Percentiles rank a stretch among this genome's conserved stretches.
Evolutionary conservation across 2,797 vertebrate species (phyloP).

Genomic region (Pempheris klunzingeri): DNA sequence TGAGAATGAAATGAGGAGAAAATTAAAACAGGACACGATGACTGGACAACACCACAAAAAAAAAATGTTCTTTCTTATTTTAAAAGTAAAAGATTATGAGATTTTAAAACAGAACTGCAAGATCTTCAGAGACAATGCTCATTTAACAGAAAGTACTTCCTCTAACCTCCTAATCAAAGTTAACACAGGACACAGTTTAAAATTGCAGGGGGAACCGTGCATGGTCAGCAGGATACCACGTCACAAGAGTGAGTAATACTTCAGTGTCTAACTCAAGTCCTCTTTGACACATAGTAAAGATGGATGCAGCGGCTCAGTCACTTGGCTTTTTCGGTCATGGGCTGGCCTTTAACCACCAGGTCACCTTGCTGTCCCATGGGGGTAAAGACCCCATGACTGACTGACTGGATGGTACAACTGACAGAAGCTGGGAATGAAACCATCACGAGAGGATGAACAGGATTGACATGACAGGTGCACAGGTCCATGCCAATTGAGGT

Average conservation of each 20-base stretch:
- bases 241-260: conserved; percentile 36
- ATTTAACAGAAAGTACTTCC: not conserved
- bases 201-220: conserved; percentile 21
- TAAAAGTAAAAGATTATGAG: not conserved
- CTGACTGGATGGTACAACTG: conserved; percentile 36
- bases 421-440: conserved; percentile 41
- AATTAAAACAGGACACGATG: too few relatives aligned
- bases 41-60: too few relatives aligned
- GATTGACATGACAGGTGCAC: conserved; percentile 64
- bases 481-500: conserved; percentile 20
- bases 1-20: too few relatives aligned
- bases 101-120: not conserved
- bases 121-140: too few relatives aligned
- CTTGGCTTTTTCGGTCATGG: conserved; percentile 24
- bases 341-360: conserved; percentile 39
- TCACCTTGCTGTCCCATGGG: conserved; percentile 35
- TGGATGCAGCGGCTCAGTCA: conserved; percentile 28
- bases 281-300: conserved; percentile 25
- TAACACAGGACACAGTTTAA: conserved; percentile 22
- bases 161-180: not conserved
- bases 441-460: conserved; percentile 46
- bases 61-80: too few relatives aligned
- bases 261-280: conserved; percentile 45
- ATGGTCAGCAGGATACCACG: conserved; percentile 38
- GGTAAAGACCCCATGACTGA: conserved; percentile 39